Percentiles rank a stretch among this genome's conserved stretches.
These are phyloP conservation scores for Ectobius pallidus DNA, from an alignment of 2,888 invertebrate genomes.

Conservation along the genomic window DNA sequence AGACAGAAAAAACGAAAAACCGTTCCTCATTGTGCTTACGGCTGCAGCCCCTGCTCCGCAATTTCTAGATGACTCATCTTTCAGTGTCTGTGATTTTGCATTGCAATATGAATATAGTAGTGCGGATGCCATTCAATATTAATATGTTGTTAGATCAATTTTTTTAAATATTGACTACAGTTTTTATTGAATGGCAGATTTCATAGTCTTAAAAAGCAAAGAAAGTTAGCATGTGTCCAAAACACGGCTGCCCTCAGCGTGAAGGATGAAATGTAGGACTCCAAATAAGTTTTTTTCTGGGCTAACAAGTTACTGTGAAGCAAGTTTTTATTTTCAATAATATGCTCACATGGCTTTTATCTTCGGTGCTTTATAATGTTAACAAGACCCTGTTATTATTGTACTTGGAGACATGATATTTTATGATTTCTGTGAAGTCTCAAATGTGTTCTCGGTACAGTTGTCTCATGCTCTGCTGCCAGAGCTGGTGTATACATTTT, in stretches of 20 bases:
- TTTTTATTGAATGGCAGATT: constrained; percentile 28
- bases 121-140: constrained; percentile 19
- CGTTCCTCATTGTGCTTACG: constrained; percentile 42
- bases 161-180: constrained; percentile 3
- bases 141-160: constrained; percentile 12
- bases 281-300: neutral
- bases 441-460: constrained; percentile 8
- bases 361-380: constrained; percentile 39
- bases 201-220: constrained; percentile 1
- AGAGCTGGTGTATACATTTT: neutral
- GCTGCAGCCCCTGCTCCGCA: constrained; percentile 35
- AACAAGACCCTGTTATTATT: constrained; percentile 27
- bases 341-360: constrained; percentile 37
- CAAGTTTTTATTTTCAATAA: constrained; percentile 27
- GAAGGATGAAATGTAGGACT: neutral
- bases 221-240: neutral
- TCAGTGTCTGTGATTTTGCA: constrained; percentile 43
- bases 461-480: too few species aligned
- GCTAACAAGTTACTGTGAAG: constrained; percentile 22
- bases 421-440: constrained; percentile 13
- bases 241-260: neutral
- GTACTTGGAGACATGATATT: neutral
- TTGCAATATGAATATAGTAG: constrained; percentile 36
- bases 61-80: constrained; percentile 40
- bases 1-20: constrained; percentile 30